Evolutionary conservation across 2,797 vertebrate genomes (phyloP).

Genomic region (Triplophysa yarkandensis): DNA sequence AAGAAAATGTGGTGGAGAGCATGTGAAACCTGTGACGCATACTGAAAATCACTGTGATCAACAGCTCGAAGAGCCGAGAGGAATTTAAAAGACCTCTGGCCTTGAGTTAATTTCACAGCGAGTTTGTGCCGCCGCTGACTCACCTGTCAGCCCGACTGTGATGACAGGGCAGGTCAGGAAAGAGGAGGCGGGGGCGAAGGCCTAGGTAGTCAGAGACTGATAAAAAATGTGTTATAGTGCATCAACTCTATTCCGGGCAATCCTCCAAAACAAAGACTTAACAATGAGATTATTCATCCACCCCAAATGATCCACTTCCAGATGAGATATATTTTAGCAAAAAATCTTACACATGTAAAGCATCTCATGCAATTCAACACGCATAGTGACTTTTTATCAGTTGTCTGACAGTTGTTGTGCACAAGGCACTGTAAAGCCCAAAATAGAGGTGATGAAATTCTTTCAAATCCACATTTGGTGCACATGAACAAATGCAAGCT

Average conservation of each 20-base stretch:
- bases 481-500: background rate
- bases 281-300: conserved; percentile 52
- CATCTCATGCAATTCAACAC: background rate
- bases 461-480: background rate
- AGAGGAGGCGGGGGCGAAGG: conserved; percentile 17
- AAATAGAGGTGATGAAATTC: background rate
- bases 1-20: conserved; percentile 5
- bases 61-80: conserved; percentile 4
- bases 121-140: conserved; percentile 31
- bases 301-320: conserved; percentile 44
- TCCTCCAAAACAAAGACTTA: conserved; percentile 41
- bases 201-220: conserved; percentile 28
- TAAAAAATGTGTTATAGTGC: conserved; percentile 40
- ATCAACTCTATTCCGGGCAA: conserved; percentile 29
- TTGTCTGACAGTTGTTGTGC: background rate
- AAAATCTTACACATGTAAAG: conserved; percentile 7
- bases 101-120: conserved; percentile 29
- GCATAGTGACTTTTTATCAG: background rate
- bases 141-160: conserved; percentile 36
- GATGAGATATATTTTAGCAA: conserved; percentile 30
- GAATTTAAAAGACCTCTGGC: conserved; percentile 29
- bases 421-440: background rate
- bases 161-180: conserved; percentile 48
- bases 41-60: conserved; percentile 43
- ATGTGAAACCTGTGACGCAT: conserved; percentile 20